Percentiles rank a stretch among this genome's conserved stretches.
phyloP scores from a whole-genome alignment of 2,888 invertebrate genomes.

The Pachymerium ferrugineum region DNA sequence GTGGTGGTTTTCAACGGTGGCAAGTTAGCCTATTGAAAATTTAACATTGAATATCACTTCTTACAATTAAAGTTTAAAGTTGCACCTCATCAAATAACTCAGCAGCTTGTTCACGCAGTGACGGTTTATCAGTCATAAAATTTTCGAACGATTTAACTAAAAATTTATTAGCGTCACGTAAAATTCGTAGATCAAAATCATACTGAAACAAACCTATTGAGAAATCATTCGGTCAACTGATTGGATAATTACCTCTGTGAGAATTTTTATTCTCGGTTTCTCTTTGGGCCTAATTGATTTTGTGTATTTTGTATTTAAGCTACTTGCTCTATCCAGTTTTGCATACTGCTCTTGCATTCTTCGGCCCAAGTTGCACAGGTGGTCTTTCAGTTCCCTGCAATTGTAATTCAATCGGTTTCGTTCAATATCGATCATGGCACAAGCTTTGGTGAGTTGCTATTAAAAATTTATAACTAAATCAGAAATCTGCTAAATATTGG shows the following conservation, averaged over 20 bases:
- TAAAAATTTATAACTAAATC: background rate
- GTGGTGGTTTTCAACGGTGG: background rate
- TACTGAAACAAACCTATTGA: background rate
- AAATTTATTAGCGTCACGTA: constrained; percentile 21
- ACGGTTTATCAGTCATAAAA: background rate
- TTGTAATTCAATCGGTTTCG: constrained; percentile 11
- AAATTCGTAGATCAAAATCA: background rate
- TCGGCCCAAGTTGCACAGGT: background rate
- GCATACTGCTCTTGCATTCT: constrained; percentile 12
- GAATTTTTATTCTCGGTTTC: background rate
- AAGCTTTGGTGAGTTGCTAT: background rate
- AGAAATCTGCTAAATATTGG: background rate
- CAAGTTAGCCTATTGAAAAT: too few relatives aligned
- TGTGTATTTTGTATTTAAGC: background rate
- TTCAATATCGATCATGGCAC: background rate
- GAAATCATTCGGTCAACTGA: background rate
- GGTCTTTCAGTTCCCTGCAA: background rate
- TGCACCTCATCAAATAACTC: background rate
- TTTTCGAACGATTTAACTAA: background rate
- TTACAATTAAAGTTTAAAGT: too few relatives aligned
- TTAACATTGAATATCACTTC: too few relatives aligned
- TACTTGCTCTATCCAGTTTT: constrained; percentile 7
- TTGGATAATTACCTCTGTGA: background rate
- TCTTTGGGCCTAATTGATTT: background rate
- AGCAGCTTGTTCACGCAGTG: background rate